Evolutionary conservation across 2,888 invertebrate genomes (phyloP).

Genomic region (Cristatella mucedo): DNA sequence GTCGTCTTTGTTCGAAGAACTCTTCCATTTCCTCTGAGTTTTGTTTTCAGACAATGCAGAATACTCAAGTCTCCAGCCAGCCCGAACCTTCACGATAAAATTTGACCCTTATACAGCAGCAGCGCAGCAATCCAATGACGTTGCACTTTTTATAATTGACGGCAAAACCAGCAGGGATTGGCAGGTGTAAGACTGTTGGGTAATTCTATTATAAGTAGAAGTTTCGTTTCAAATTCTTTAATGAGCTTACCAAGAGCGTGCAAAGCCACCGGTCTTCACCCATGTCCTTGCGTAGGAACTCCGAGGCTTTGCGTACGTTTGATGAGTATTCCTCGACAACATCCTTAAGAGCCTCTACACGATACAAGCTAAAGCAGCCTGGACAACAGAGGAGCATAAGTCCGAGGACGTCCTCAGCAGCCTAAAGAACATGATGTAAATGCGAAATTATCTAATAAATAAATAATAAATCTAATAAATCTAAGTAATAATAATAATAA

Average conservation of each 20-base stretch:
- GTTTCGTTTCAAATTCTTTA: too few relatives aligned
- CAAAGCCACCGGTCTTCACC: constrained; percentile 29
- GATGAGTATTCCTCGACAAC: constrained; percentile 22
- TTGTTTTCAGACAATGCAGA: constrained; percentile 27
- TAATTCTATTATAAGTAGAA: too few relatives aligned
- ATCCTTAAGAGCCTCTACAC: constrained; percentile 22
- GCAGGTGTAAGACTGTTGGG: too few relatives aligned
- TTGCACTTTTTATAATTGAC: too few relatives aligned
- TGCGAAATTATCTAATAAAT: too few relatives aligned
- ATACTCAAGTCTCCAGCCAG: constrained; percentile 33
- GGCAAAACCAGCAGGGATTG: too few relatives aligned
- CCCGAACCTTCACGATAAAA: constrained; percentile 23
- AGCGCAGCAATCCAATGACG: too few relatives aligned
- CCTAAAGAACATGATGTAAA: too few relatives aligned
- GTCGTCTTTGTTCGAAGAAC: constrained; percentile 28
- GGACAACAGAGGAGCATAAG: constrained; percentile 31
- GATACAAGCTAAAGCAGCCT: constrained; percentile 32
- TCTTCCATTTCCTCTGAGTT: constrained; percentile 30
- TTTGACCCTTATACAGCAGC: neutral
- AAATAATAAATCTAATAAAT: too few relatives aligned
- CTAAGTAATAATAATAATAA: too few relatives aligned
- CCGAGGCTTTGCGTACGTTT: constrained; percentile 20
- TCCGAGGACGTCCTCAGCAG: constrained; percentile 27
- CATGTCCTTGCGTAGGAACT: constrained; percentile 30
- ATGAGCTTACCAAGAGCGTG: constrained; percentile 22